These are phyloP conservation scores for Rhagoletis pomonella DNA, from an alignment of 1,140 invertebrate species.

Conservation along the genomic window DNA sequence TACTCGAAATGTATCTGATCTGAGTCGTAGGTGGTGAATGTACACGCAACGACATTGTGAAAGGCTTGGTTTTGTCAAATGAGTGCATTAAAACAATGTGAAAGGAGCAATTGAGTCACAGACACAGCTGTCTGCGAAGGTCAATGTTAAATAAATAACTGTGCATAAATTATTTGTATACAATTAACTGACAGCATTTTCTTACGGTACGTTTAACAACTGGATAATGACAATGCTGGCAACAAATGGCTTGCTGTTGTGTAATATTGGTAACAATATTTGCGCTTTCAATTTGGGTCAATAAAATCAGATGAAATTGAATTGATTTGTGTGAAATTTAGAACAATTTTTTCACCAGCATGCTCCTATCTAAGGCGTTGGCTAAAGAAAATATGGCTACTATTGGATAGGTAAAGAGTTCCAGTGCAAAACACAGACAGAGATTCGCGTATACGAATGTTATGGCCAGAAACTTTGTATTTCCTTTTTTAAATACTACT, in stretches of 20 bases:
- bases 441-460: too few species aligned
- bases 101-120: background rate
- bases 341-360: too few species aligned
- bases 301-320: too few species aligned
- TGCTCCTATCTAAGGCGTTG: too few species aligned
- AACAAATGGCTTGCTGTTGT: constrained; percentile 28
- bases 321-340: too few species aligned
- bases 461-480: too few species aligned
- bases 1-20: background rate
- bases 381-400: too few species aligned
- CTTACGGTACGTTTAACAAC: constrained; percentile 7
- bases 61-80: background rate
- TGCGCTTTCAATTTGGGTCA: constrained; percentile 20
- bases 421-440: too few species aligned
- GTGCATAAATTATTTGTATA: constrained; percentile 50
- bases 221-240: constrained; percentile 18
- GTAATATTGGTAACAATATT: background rate
- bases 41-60: background rate
- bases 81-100: background rate
- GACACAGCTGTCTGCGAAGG: constrained; percentile 39
- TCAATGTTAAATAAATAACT: constrained; percentile 55
- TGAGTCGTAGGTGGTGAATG: background rate
- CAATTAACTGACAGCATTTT: constrained; percentile 52
- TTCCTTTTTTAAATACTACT: too few species aligned
- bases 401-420: too few species aligned